These are phyloP conservation scores for Mythimna albipuncta DNA, from an alignment of 2,888 invertebrate genomes.

Conservation along the genomic window DNA sequence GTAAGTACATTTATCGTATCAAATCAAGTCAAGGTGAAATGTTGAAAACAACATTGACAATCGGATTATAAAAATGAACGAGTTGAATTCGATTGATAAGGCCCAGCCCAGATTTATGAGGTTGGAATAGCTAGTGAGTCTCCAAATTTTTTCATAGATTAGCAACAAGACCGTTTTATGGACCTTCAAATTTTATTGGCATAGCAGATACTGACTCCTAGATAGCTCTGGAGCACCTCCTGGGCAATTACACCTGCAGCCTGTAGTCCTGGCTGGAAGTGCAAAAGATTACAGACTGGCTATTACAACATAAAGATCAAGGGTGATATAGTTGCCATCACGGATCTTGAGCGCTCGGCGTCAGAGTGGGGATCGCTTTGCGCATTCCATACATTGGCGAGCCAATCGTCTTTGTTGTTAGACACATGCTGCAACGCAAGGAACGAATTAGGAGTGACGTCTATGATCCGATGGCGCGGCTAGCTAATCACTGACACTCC, in stretches of 20 bases:
- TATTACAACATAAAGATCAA: background rate
- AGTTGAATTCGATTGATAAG: slow-evolving; percentile 23
- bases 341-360: too few relatives aligned
- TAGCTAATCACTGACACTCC: too few relatives aligned
- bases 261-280: too few relatives aligned
- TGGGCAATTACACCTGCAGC: too few relatives aligned
- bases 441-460: too few relatives aligned
- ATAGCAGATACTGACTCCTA: background rate
- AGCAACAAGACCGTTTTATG: background rate
- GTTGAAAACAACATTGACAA: slow-evolving; percentile 1
- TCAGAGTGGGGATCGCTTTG: too few relatives aligned
- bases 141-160: slow-evolving; percentile 14
- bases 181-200: background rate
- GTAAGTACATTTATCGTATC: too few relatives aligned
- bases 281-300: background rate
- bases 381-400: too few relatives aligned
- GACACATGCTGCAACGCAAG: too few relatives aligned
- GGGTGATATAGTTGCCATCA: too few relatives aligned
- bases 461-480: too few relatives aligned
- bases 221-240: background rate
- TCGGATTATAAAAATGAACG: slow-evolving; percentile 6
- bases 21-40: background rate
- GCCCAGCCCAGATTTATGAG: slow-evolving; percentile 23
- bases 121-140: background rate
- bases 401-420: too few relatives aligned